phyloP scores from a whole-genome alignment of 2,797 vertebrate genomes.

The Neostethus bicornis region DNA sequence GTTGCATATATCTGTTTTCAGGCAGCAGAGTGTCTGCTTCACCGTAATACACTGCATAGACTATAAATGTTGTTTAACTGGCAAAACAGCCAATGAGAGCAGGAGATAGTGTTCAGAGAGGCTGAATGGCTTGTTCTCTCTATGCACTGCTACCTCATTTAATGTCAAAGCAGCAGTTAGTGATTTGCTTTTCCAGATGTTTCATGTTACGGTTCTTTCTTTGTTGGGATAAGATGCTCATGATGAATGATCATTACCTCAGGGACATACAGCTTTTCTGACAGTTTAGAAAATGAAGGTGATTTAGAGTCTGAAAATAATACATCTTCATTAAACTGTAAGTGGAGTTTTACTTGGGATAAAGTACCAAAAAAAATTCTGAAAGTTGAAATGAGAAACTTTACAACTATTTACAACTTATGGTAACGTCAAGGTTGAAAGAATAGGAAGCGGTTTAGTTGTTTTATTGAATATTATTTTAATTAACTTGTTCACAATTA shows the following conservation, averaged over 20 bases:
- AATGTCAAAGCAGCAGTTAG: slow-evolving; percentile 41
- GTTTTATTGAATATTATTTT: too few species aligned
- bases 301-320: slow-evolving; percentile 14
- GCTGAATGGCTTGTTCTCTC: slow-evolving; percentile 37
- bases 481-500: too few species aligned
- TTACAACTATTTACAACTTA: too few species aligned
- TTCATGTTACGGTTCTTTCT: slow-evolving; percentile 44
- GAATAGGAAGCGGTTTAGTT: too few species aligned
- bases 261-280: slow-evolving; percentile 36
- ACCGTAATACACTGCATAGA: slow-evolving; percentile 17
- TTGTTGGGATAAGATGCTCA: slow-evolving; percentile 54
- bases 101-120: slow-evolving; percentile 35
- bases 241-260: slow-evolving; percentile 58
- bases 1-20: slow-evolving; percentile 11
- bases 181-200: slow-evolving; percentile 68
- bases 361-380: neutral
- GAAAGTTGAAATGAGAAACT: slow-evolving; percentile 1
- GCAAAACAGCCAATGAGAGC: slow-evolving; percentile 24
- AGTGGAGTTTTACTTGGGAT: neutral
- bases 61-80: slow-evolving; percentile 37
- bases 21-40: slow-evolving; percentile 5
- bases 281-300: slow-evolving; percentile 29
- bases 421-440: too few species aligned
- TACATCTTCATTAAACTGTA: neutral
- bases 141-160: slow-evolving; percentile 46